A percentile compares a stretch with the other conserved stretches of the same genome.
Conservation (phyloP, 2,888 invertebrate genomes). For the Hyppa rectilinea region DNA sequence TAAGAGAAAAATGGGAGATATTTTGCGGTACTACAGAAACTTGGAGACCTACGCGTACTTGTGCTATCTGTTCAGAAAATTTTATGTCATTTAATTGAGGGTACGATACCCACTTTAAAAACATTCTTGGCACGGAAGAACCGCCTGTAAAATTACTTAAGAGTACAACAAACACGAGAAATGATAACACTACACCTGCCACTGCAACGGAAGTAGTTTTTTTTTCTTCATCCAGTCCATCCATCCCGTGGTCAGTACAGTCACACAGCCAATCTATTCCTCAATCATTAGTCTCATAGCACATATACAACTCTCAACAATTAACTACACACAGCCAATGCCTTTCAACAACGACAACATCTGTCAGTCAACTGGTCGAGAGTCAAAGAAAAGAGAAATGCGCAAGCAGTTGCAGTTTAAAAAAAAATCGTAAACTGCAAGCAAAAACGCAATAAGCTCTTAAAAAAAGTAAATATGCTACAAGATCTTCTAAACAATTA, state of each 20-base stretch:
- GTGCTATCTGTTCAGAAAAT: neutral
- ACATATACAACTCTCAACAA: no score
- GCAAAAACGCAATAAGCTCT: neutral
- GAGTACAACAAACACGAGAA: neutral
- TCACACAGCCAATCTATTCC: no score
- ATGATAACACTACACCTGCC: neutral
- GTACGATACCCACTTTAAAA: neutral
- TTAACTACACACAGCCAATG: no score
- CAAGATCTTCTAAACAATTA: slow-evolving; percentile 3
- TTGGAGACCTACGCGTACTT: neutral
- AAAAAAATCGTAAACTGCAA: slow-evolving; percentile 2
- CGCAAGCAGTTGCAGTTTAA: neutral
- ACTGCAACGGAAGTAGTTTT: neutral
- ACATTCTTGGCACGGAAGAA: neutral
- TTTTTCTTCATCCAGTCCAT: no score
- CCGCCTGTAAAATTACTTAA: neutral
- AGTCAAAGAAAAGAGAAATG: slow-evolving; percentile 5
- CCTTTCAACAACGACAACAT: no score
- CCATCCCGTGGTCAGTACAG: no score
- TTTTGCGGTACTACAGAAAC: neutral
- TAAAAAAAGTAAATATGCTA: slow-evolving; percentile 4
- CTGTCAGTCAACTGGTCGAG: neutral
- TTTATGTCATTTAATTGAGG: neutral
- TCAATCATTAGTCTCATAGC: no score
- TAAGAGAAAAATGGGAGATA: slow-evolving; percentile 4